Base-by-base conservation (phyloP, 2,797 vertebrate genomes). In the Chelonia mydas region DNA sequence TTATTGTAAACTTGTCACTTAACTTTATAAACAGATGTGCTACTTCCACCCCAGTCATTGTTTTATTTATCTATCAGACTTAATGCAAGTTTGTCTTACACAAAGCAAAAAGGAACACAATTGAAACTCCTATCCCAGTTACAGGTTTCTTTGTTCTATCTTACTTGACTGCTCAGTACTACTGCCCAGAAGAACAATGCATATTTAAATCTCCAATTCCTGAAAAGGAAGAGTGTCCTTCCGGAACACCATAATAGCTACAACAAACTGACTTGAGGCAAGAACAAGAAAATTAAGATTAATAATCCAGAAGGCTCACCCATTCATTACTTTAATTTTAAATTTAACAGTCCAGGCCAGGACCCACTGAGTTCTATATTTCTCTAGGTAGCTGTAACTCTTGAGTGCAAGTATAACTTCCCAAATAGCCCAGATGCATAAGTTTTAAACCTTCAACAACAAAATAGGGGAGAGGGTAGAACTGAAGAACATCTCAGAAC, bases 51-150 rank as follows among this genome's bases (percentile, higher is more conserved):
- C 3, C 25, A 93, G 88, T 90, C 77, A 92, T 90, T 96, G 83
- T 96, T 96, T 82, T 41, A 90, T 84, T 88, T 95, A 95, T 94
- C 97, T 96, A 96, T 89, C 81, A 90, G 92, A 97, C 92, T 91
- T 84, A 95, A 95, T 88, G 50, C 41, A 80, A 92, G 68, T 92
- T 96, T 95, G 93, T 90, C 61, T 92, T 89, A 96, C 65, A 97
- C 97, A 96, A 95, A 81, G 31, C 51, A 86, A 50, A 61, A 91
- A 68, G 91, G 84, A 96, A 94, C 31, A 65, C 87, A 89, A 55
- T 5, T 83, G 47, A 94, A 96, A 95, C 65, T 92, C 61, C 54
- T 81, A 87, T 95, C 92, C 93, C 97, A 97, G 95, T 95, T 97
- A 96, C 86, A 97, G 81, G 50, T 68, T 95, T 96, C 90, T 93